These are phyloP conservation scores for Enteromius unitaeniatus DNA, from an alignment of 2,797 vertebrate species.

Conservation along the genomic window DNA sequence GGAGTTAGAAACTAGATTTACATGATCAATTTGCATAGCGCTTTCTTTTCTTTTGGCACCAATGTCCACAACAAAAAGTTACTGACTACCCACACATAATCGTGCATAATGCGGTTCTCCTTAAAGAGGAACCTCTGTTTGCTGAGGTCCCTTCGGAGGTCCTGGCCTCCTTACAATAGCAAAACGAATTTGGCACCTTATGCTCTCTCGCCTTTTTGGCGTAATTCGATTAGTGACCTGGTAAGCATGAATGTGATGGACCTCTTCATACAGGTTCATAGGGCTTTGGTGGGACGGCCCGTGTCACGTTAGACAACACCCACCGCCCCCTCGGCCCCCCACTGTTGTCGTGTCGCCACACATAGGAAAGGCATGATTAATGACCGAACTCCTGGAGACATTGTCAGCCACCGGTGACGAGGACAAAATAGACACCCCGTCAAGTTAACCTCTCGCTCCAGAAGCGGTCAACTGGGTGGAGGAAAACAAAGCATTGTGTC, in stretches of 20 bases:
- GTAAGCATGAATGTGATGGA: slow-evolving; percentile 74
- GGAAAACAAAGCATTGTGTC: slow-evolving; percentile 48
- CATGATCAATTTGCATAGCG: slow-evolving; percentile 72
- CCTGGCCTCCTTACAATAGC: slow-evolving; percentile 72
- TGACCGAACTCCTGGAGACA: slow-evolving; percentile 74
- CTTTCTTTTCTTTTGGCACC: slow-evolving; percentile 61
- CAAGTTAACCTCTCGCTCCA: slow-evolving; percentile 72
- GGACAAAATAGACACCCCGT: slow-evolving; percentile 76
- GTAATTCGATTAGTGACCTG: slow-evolving; percentile 83
- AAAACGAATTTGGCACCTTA: slow-evolving; percentile 77
- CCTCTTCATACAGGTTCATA: slow-evolving; percentile 74
- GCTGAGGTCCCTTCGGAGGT: slow-evolving; percentile 58
- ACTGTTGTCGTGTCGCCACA: slow-evolving; percentile 75
- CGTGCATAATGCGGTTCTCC: slow-evolving; percentile 68
- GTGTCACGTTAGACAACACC: slow-evolving; percentile 67
- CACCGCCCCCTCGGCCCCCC: slow-evolving; percentile 63
- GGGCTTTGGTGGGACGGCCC: slow-evolving; percentile 69
- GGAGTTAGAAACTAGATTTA: slow-evolving; percentile 65
- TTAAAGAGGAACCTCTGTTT: slow-evolving; percentile 65
- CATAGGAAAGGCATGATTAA: slow-evolving; percentile 79
- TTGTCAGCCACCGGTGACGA: slow-evolving; percentile 75
- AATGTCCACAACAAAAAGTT: slow-evolving; percentile 73
- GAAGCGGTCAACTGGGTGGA: slow-evolving; percentile 65
- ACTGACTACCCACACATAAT: slow-evolving; percentile 71
- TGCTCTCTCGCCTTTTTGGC: slow-evolving; percentile 72